phyloP scores from a whole-genome alignment of 2,888 invertebrate species.

The Chironomus riparius region DNA sequence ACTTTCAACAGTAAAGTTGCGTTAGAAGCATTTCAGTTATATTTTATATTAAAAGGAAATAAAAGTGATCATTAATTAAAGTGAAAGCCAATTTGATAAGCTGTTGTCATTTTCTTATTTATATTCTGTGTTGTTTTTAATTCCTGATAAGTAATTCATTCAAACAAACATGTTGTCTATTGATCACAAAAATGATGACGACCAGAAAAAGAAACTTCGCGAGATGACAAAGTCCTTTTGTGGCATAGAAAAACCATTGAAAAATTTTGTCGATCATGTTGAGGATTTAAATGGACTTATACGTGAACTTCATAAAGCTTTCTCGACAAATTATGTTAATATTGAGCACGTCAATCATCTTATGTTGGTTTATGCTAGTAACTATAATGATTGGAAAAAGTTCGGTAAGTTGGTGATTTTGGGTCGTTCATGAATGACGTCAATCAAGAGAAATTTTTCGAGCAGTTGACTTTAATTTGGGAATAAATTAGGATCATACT shows the following conservation, averaged over 20 bases:
- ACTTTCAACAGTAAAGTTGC: neutral
- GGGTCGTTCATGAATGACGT: no score
- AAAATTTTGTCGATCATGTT: conserved; percentile 38
- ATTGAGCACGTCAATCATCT: conserved; percentile 81
- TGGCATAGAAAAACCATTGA: conserved; percentile 40
- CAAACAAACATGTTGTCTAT: neutral
- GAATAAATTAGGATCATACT: no score
- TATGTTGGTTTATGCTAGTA: conserved; percentile 67
- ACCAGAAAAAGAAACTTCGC: conserved; percentile 39
- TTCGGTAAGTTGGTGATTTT: conserved; percentile 41
- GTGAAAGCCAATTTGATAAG: neutral
- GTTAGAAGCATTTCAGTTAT: no score
- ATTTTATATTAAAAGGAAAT: neutral
- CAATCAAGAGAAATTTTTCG: no score
- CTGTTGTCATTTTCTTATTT: neutral
- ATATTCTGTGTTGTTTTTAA: no score
- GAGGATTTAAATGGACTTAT: conserved; percentile 53
- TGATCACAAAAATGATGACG: neutral
- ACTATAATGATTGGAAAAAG: conserved; percentile 84
- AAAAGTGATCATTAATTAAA: neutral
- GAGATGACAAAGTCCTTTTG: conserved; percentile 39
- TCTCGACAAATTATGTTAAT: conserved; percentile 72
- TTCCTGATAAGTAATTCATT: neutral
- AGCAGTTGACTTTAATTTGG: no score
- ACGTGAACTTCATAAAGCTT: conserved; percentile 62